Evolutionary conservation across 1,140 invertebrate species (phyloP), one percentile per base, ranked within the genome.

Genomic region (Epicauta chinensis): DNA sequence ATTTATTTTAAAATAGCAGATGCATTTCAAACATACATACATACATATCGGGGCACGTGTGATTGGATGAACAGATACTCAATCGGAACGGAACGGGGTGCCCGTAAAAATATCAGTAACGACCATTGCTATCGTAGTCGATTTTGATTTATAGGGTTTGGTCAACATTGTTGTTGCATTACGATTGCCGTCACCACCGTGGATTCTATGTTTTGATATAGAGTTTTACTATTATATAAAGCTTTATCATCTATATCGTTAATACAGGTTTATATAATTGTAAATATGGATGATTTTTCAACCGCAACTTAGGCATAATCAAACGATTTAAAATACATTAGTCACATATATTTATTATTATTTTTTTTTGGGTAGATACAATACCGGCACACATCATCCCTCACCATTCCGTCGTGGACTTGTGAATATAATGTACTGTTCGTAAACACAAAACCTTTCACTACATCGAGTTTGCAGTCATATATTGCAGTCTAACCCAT

Each of bases 41-140:
- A 60, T 60, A 60, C 51, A 53, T 56, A 59, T 34, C 5, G 11
- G 6, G 47, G 57, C 57, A 62, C 59, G 57, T 57, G 56, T 59
- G 64, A 64, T 62, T 62, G 58, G 60, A 38, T 45, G 47, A 51
- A 56, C 56, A 52, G 58, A 58, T 60, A 59, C 51, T 55, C 56
- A 59, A 63, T 62, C 62, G 60, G 32, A 61, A 63, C 53, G 53
- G 51, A 57, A 61, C 47, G 16, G 53, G 38, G 32, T 16, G 38
- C 39, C 51, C 56, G 56, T 61, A 63, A 63, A 64, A 62, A 64
- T 63, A 62, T 61, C 58, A 54, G 50, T 60, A 60, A 56, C 61
- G 56, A 61, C 56, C 58, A 56, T 61, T 55, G 58, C 47, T 58
- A 60, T 51, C 54, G 47, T n/a, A 35, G 48, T 58, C 61, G 57